These are phyloP conservation scores for Vanessa cardui DNA, from an alignment of 2,888 invertebrate genomes.

Conservation along the genomic window DNA sequence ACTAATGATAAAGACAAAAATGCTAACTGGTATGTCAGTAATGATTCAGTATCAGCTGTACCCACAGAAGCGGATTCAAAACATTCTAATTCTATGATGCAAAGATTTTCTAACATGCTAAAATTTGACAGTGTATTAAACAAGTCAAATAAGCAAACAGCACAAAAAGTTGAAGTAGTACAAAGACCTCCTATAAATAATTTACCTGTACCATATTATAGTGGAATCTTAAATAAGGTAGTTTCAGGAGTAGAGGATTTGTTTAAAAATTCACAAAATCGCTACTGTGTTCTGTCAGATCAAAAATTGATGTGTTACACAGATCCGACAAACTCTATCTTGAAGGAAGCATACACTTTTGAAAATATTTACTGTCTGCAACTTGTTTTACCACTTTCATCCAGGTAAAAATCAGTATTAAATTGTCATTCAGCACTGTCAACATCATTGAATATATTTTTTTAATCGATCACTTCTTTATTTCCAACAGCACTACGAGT, in stretches of 20 bases:
- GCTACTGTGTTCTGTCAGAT: constrained; percentile 88
- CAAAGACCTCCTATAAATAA: constrained; percentile 79
- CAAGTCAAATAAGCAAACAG: constrained; percentile 53
- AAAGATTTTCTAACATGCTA: constrained; percentile 69
- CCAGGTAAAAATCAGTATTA: constrained; percentile 54
- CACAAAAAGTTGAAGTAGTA: constrained; percentile 60
- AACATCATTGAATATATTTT: constrained; percentile 17
- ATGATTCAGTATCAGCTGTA: constrained; percentile 46
- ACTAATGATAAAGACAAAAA: constrained; percentile 62
- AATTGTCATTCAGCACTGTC: constrained; percentile 2
- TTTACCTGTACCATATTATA: constrained; percentile 77
- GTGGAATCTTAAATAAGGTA: constrained; percentile 84
- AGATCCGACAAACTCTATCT: constrained; percentile 86
- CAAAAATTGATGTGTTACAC: constrained; percentile 88
- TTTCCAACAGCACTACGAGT: constrained; percentile 68
- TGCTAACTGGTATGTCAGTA: constrained; percentile 69
- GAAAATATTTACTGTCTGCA: constrained; percentile 86
- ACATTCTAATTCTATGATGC: constrained; percentile 61
- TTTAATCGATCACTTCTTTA: background rate
- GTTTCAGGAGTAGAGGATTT: constrained; percentile 86
- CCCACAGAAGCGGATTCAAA: constrained; percentile 52
- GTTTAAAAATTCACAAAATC: constrained; percentile 89
- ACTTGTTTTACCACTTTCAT: constrained; percentile 81
- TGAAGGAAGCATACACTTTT: constrained; percentile 87
- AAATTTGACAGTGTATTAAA: constrained; percentile 79